These are phyloP conservation scores for Apocrypta bakeri DNA, from an alignment of 1,140 invertebrate genomes.

Conservation along the genomic window DNA sequence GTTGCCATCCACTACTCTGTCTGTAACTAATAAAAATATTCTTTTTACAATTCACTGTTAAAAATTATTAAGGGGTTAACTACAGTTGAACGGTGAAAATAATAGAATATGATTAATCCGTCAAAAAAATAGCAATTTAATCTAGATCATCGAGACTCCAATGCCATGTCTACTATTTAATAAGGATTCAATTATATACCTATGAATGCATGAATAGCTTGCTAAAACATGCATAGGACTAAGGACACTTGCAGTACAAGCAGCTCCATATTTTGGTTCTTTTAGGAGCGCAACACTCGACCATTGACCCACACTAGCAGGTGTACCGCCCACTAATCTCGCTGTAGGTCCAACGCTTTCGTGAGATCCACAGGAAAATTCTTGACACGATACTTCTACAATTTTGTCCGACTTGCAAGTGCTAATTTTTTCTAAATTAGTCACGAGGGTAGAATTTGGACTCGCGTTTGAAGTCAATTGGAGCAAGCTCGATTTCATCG, in stretches of 20 bases:
- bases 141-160: no score
- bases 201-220: constrained; percentile 77
- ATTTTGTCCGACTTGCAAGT: constrained; percentile 71
- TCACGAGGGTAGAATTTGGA: constrained; percentile 64
- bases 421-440: constrained; percentile 70
- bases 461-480: constrained; percentile 67
- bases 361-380: constrained; percentile 75
- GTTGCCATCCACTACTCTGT: constrained; percentile 66
- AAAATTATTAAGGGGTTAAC: not conserved
- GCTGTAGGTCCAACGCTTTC: constrained; percentile 68
- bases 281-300: constrained; percentile 76
- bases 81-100: no score
- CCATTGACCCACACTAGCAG: constrained; percentile 75
- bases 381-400: constrained; percentile 76
- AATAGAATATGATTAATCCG: no score
- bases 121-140: no score
- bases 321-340: constrained; percentile 73
- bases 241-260: constrained; percentile 78
- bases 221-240: constrained; percentile 77
- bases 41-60: not conserved
- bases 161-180: no score
- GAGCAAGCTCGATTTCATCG: constrained; percentile 60
- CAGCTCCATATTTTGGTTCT: constrained; percentile 73
- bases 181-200: constrained; percentile 62
- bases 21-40: constrained; percentile 64